These are phyloP conservation scores for Coranthus polyacanthus DNA, from an alignment of 2,797 vertebrate genomes.

Conservation along the genomic window DNA sequence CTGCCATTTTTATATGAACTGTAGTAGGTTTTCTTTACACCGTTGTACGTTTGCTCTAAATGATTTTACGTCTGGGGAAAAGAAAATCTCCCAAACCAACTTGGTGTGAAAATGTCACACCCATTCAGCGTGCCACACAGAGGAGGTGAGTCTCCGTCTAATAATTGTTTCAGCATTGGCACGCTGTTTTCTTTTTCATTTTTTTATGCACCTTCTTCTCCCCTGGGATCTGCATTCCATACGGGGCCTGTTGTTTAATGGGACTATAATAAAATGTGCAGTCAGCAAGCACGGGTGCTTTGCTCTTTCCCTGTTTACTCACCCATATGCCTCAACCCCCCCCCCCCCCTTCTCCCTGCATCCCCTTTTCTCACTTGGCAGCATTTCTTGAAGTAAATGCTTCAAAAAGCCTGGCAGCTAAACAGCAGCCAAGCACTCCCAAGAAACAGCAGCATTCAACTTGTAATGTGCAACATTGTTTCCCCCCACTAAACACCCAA, in stretches of 20 bases:
- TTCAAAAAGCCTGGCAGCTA: constrained; percentile 62
- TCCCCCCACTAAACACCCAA: constrained; percentile 24
- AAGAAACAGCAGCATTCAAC: constrained; percentile 42
- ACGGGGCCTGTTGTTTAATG: constrained; percentile 77
- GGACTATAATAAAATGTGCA: constrained; percentile 71
- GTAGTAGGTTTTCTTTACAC: neutral
- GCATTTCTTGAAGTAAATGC: constrained; percentile 61
- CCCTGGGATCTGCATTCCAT: constrained; percentile 68
- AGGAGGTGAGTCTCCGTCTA: constrained; percentile 17
- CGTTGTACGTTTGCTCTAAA: constrained; percentile 6
- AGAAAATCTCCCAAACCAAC: constrained; percentile 19
- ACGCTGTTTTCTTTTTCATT: constrained; percentile 27
- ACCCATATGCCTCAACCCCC: constrained; percentile 34
- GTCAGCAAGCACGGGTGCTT: constrained; percentile 63
- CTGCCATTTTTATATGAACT: neutral
- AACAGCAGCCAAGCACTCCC: constrained; percentile 45
- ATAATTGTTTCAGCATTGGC: constrained; percentile 59
- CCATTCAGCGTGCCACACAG: constrained; percentile 19
- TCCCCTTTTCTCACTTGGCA: constrained; percentile 46
- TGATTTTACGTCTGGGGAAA: neutral
- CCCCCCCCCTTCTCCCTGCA: neutral
- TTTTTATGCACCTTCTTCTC: constrained; percentile 51
- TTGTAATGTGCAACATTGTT: constrained; percentile 41
- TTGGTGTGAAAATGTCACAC: constrained; percentile 39
- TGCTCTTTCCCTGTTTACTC: constrained; percentile 60